Base-by-base conservation (phyloP, 2,113 vertebrate species). In the Anguilla japonica region DNA sequence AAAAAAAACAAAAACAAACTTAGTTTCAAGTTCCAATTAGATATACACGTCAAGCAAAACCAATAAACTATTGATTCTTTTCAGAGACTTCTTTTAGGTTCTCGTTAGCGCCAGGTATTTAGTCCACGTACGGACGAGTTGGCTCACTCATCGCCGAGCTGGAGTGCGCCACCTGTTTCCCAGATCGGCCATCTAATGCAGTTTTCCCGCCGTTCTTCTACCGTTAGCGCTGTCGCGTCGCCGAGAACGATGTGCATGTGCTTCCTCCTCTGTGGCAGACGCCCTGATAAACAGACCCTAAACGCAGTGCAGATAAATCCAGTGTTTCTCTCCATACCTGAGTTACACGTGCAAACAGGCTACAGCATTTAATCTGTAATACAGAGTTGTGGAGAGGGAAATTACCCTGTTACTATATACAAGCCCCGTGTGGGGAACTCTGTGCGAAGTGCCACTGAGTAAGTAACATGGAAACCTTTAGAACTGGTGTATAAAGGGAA, bases 281-380 rank as follows among this genome's bases (percentile, higher is more conserved):
- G 82, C 56, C 79, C 34, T 41, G 75, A 57, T 85, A 86, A 85
- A 83, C 53, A 60, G 78, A 89, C 88, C 81, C 87, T 71, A 41
- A 85, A 85, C n/a, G 79, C 83, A 81, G 85, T 8, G 80, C 34
- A 1, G 60, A 88, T 67, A 78, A 88, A 87, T 86, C 34, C 41
- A 26, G 50, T 79, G 82, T 71, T 67, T 26, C 82, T 85, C 82
- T 26, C 20, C 29, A 57, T 84, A 41, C 75, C 83, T 79, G 86
- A 85, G 83, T 88, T 63, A 85, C 29, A 78, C 83, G 9, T 60
- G 46, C 56, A 86, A 85, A 29, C 63, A 34, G 83, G 41, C 57
- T 22, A 11, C 60, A 81, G 15, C 81, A 81, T 87, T 88, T 78
- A 67, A 90, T 90, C 56, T 88, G 79, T 83, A 22, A 14, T 43